These are phyloP conservation scores for Alcis repandata DNA, from an alignment of 2,888 invertebrate species.

Conservation along the genomic window DNA sequence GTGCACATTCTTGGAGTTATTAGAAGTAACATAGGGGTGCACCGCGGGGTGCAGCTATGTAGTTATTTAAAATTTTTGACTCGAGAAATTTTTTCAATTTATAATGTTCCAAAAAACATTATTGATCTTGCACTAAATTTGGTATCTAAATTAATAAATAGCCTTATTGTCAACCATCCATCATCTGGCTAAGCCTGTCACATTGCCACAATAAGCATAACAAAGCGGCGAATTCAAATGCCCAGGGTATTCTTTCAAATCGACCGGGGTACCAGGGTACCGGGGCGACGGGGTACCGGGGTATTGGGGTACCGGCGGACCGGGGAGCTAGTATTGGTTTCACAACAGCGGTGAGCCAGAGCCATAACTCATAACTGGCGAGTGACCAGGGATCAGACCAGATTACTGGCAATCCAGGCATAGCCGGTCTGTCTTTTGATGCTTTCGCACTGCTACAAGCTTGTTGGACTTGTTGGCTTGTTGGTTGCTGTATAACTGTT, in stretches of 20 bases:
- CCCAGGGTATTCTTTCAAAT: conserved; percentile 23
- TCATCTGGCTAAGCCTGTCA: conserved; percentile 14
- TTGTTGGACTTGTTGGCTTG: background rate
- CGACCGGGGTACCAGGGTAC: background rate
- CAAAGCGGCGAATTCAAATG: conserved; percentile 15
- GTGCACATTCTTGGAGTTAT: too few relatives aligned
- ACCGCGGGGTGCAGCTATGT: too few relatives aligned
- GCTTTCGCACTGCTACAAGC: conserved; percentile 25
- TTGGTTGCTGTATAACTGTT: too few relatives aligned
- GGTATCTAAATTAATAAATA: too few relatives aligned
- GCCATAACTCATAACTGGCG: conserved; percentile 44
- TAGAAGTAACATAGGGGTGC: too few relatives aligned
- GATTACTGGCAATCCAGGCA: conserved; percentile 40
- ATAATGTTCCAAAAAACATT: too few relatives aligned
- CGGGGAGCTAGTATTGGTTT: conserved; percentile 27
- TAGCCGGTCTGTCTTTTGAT: conserved; percentile 10
- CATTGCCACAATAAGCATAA: conserved; percentile 12
- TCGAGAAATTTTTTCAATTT: too few relatives aligned
- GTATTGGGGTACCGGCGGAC: too few relatives aligned
- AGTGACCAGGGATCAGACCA: conserved; percentile 37
- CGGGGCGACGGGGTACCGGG: background rate
- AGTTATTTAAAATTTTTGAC: too few relatives aligned
- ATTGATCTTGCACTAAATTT: too few relatives aligned
- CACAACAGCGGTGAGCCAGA: conserved; percentile 18
- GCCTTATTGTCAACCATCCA: background rate